Conservation (phyloP, 2,797 vertebrate species). For the Tokudaia tokunoshimensis region DNA sequence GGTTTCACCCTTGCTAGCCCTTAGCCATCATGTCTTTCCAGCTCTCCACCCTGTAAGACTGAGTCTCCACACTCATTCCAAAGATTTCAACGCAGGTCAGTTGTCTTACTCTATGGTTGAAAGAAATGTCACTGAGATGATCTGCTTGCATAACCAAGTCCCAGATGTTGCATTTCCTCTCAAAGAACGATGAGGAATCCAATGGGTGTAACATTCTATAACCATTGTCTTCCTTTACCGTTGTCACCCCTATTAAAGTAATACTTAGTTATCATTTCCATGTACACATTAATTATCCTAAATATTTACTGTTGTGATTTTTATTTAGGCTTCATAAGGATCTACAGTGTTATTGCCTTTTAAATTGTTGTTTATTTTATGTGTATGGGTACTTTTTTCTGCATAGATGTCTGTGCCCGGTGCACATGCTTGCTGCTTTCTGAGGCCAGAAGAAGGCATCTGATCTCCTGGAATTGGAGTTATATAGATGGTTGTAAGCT, state of each 20-base stretch:
- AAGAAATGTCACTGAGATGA: background rate
- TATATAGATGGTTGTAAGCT: background rate
- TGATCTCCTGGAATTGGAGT: background rate
- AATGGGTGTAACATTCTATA: rapidly evolving
- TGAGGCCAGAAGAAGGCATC: background rate
- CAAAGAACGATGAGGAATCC: background rate
- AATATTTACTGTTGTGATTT: background rate
- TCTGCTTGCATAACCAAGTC: background rate
- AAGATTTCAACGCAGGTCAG: background rate
- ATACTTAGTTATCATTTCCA: background rate
- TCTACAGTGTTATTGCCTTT: background rate
- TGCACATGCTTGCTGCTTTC: background rate
- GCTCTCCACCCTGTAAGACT: background rate
- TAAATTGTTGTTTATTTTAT: background rate
- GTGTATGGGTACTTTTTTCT: background rate
- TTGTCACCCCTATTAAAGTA: background rate
- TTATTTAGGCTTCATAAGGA: background rate
- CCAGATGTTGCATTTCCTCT: background rate
- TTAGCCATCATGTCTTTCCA: background rate
- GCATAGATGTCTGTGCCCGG: background rate
- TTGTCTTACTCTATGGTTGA: background rate
- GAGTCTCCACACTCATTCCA: background rate
- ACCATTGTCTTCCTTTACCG: background rate
- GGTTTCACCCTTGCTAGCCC: background rate
- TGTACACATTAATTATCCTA: background rate